Conservation (phyloP, 1,140 invertebrate species). For the Drosophila tani region DNA sequence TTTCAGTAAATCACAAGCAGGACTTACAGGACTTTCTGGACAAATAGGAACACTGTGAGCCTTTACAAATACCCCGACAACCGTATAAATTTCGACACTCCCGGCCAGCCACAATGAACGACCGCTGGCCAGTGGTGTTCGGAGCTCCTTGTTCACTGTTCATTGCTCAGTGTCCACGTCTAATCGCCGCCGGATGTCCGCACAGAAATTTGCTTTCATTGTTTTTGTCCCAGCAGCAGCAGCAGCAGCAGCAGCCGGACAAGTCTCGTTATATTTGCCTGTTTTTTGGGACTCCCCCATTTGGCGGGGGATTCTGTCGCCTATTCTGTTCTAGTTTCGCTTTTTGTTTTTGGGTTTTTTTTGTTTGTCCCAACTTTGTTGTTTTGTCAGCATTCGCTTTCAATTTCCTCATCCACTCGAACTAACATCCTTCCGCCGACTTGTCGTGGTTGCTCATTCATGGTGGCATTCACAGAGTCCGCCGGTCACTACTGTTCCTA, state of each 20-base stretch:
- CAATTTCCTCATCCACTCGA: constrained; percentile 80
- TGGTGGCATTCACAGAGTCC: constrained; percentile 41
- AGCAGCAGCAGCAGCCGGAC: constrained; percentile 11
- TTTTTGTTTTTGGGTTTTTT: constrained; percentile 30
- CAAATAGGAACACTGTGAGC: neutral
- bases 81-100: neutral
- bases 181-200: constrained; percentile 76
- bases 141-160: constrained; percentile 88
- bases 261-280: constrained; percentile 40
- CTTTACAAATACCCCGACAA: neutral
- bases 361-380: constrained; percentile 62
- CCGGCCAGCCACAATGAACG: constrained; percentile 9
- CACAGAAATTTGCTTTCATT: constrained; percentile 75
- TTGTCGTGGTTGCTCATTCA: constrained; percentile 63
- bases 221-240: constrained; percentile 57
- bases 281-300: neutral
- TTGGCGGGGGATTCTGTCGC: constrained; percentile 30
- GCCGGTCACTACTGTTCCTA: constrained; percentile 29
- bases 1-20: neutral
- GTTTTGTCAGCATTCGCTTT: constrained; percentile 79
- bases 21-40: no score
- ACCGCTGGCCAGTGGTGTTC: constrained; percentile 96
- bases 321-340: constrained; percentile 40
- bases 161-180: constrained; percentile 41
- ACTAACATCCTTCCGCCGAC: constrained; percentile 80